phyloP scores from a whole-genome alignment of 2,113 vertebrate species.

The Mesocricetus auratus region DNA sequence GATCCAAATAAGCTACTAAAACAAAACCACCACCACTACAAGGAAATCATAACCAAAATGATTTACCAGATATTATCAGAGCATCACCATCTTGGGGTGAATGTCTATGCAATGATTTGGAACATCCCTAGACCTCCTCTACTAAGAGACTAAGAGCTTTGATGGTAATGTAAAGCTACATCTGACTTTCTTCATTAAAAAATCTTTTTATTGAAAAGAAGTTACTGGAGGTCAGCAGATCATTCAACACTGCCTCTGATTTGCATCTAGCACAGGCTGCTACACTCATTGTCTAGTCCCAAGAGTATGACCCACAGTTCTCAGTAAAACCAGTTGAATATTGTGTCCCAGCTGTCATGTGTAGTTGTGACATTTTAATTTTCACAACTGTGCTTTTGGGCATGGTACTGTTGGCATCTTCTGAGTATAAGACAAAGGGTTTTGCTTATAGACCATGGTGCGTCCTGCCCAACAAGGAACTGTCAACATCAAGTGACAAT shows the following conservation, averaged over 20 bases:
- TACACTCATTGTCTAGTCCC: neutral
- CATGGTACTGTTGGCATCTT: neutral
- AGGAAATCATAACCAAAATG: neutral
- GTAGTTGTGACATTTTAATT: neutral
- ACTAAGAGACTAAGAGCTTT: neutral
- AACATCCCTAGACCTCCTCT: neutral
- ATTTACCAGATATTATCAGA: neutral
- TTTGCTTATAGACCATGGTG: neutral
- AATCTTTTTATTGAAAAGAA: neutral
- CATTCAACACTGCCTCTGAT: neutral
- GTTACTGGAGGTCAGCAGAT: neutral
- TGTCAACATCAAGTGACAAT: too few relatives aligned
- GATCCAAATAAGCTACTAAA: neutral
- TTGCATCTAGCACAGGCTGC: neutral
- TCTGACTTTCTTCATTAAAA: neutral
- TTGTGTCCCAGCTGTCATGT: neutral
- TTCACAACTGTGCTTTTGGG: neutral
- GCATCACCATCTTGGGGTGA: neutral
- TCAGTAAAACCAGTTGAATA: neutral
- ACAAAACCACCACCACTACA: neutral
- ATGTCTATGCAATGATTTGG: neutral
- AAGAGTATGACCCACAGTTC: neutral
- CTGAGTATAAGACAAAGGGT: neutral
- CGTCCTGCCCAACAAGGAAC: neutral
- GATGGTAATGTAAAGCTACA: neutral